A percentile compares a stretch with the other conserved stretches of the same genome.
phyloP scores from a whole-genome alignment of 2,113 vertebrate genomes.

The Synodontis membranacea region DNA sequence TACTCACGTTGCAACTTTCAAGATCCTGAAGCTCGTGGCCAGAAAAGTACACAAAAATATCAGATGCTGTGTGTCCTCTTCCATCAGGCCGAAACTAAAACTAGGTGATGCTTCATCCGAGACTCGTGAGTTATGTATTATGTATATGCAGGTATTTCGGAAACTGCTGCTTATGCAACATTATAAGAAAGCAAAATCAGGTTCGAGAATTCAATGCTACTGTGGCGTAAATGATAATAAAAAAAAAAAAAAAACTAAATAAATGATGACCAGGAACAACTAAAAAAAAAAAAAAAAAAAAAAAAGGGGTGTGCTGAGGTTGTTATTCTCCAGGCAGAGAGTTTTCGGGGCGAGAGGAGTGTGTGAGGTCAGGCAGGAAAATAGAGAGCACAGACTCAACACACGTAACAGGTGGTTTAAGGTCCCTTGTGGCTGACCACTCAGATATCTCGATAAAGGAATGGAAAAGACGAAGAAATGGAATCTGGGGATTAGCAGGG shows the following conservation, averaged over 20 bases:
- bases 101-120: neutral
- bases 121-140: neutral
- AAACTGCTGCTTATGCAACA: neutral
- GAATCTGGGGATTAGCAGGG: slow-evolving; percentile 45
- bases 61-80: neutral
- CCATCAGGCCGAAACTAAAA: neutral
- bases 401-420: slow-evolving; percentile 3
- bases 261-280: neutral
- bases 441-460: slow-evolving; percentile 26
- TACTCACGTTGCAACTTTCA: neutral
- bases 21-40: neutral
- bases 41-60: neutral
- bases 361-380: neutral
- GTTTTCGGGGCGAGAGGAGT: neutral
- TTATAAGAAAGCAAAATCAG: neutral
- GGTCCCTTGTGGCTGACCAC: slow-evolving; percentile 28
- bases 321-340: neutral
- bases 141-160: neutral
- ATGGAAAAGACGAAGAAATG: slow-evolving; percentile 26
- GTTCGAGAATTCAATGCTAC: neutral
- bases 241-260: neutral
- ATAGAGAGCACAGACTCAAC: neutral
- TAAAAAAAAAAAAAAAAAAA: neutral
- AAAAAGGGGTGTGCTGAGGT: neutral
- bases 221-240: neutral